A percentile compares a stretch with the other conserved stretches of the same genome.
These are phyloP conservation scores for Nebria brevicollis DNA, from an alignment of 2,888 invertebrate species.

Conservation along the genomic window DNA sequence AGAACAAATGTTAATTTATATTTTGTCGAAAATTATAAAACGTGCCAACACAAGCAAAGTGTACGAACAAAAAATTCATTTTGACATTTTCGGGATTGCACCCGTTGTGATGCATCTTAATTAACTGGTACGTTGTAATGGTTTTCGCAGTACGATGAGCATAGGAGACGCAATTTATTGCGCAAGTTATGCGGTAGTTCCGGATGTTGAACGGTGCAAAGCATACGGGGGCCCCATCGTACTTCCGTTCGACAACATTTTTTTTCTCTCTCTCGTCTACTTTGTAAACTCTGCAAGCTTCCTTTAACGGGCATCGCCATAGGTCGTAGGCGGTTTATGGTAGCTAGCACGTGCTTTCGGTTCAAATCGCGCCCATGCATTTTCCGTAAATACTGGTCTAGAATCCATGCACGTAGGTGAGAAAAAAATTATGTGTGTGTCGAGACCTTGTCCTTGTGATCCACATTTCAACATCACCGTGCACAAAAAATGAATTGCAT, in stretches of 20 bases:
- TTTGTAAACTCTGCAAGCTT: background rate
- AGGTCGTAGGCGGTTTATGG: slow-evolving; percentile 1
- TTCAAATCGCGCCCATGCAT: background rate
- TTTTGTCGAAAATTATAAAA: background rate
- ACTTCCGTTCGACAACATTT: background rate
- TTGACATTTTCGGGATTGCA: background rate
- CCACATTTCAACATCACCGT: slow-evolving; percentile 35
- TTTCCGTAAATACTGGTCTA: slow-evolving; percentile 2
- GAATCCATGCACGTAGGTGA: background rate
- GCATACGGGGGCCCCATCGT: background rate
- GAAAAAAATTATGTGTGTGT: background rate
- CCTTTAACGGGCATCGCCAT: background rate
- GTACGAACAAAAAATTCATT: background rate
- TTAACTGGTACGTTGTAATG: background rate
- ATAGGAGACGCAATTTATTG: background rate
- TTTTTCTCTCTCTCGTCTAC: background rate
- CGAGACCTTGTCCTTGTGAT: slow-evolving; percentile 48
- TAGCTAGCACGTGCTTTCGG: background rate
- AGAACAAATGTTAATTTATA: background rate
- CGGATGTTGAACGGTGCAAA: background rate
- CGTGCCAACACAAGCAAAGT: background rate
- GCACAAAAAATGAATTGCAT: background rate
- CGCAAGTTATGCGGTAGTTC: background rate
- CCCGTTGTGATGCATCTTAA: slow-evolving; percentile 1
- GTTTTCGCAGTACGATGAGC: background rate